Conservation (phyloP, 2,888 invertebrate genomes). For the Silvanus unidentatus region DNA sequence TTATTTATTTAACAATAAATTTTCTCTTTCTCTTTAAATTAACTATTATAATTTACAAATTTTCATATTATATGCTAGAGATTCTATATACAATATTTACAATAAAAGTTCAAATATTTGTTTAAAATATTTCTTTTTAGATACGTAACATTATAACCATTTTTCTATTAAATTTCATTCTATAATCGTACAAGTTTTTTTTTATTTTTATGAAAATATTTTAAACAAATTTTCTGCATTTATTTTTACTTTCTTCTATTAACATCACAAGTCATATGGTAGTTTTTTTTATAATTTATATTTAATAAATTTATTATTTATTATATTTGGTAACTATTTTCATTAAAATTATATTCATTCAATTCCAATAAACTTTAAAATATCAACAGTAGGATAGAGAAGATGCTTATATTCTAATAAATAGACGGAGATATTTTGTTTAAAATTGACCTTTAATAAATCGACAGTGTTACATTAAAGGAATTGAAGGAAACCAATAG, state of each 20-base stretch:
- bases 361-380: slow-evolving; percentile 45
- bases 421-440: slow-evolving; percentile 42
- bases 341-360: slow-evolving; percentile 26
- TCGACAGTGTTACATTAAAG: slow-evolving; percentile 28
- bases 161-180: no score
- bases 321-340: slow-evolving; percentile 5
- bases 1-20: slow-evolving; percentile 43
- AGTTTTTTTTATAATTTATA: slow-evolving; percentile 17
- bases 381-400: slow-evolving; percentile 45
- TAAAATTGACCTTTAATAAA: slow-evolving; percentile 41
- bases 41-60: slow-evolving; percentile 43
- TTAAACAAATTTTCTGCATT: slow-evolving; percentile 31
- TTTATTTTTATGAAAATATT: slow-evolving; percentile 33
- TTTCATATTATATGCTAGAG: slow-evolving; percentile 35
- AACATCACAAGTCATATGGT: slow-evolving; percentile 36
- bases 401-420: slow-evolving; percentile 33
- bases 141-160: neutral
- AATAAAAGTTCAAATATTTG: slow-evolving; percentile 24
- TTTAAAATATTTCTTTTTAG: slow-evolving; percentile 38
- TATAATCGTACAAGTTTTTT: slow-evolving; percentile 3
- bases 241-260: slow-evolving; percentile 11
- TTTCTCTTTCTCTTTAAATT: slow-evolving; percentile 31
- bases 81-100: slow-evolving; percentile 42
- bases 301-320: slow-evolving; percentile 7
- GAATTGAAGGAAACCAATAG: neutral